Percentiles rank a stretch among this genome's conserved stretches.
Evolutionary conservation across 2,888 invertebrate genomes (phyloP).

Genomic region (Drosophila cracens): DNA sequence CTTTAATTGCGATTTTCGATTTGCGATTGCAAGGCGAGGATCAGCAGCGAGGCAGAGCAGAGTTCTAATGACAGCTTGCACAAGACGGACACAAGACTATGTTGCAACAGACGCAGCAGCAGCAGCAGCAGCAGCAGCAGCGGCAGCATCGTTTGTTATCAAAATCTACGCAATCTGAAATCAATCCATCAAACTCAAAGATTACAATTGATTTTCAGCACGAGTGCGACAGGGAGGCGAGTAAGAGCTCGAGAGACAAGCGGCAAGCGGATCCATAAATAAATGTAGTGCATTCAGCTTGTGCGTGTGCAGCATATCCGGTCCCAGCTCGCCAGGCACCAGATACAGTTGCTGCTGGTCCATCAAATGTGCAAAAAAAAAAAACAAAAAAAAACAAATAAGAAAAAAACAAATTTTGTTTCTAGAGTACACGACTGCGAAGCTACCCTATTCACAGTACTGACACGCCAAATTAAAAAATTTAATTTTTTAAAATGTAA

Average conservation of each 20-base stretch:
- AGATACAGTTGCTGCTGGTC: constrained; percentile 35
- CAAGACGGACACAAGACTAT: constrained; percentile 5
- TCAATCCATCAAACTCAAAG: constrained; percentile 82
- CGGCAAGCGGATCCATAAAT: constrained; percentile 82
- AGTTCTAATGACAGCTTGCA: constrained; percentile 74
- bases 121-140: not conserved
- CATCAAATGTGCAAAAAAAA: constrained; percentile 73
- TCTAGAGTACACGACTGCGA: not conserved
- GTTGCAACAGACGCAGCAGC: not conserved
- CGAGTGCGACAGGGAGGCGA: constrained; percentile 4
- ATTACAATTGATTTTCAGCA: constrained; percentile 73
- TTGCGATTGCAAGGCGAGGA: constrained; percentile 17
- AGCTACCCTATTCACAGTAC: not conserved
- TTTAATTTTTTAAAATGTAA: not conserved
- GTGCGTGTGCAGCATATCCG: constrained; percentile 77
- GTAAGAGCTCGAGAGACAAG: constrained; percentile 15
- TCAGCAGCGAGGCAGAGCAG: constrained; percentile 20
- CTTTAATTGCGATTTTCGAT: constrained; percentile 64
- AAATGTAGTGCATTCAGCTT: constrained; percentile 75
- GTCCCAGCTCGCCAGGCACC: constrained; percentile 35
- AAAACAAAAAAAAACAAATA: constrained; percentile 23
- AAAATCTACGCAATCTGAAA: constrained; percentile 73
- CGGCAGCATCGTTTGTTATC: constrained; percentile 55
- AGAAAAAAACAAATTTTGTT: not conserved
- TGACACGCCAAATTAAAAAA: not conserved